phyloP scores from a whole-genome alignment of 2,888 invertebrate species.

The Pyrocoelia pectoralis region DNA sequence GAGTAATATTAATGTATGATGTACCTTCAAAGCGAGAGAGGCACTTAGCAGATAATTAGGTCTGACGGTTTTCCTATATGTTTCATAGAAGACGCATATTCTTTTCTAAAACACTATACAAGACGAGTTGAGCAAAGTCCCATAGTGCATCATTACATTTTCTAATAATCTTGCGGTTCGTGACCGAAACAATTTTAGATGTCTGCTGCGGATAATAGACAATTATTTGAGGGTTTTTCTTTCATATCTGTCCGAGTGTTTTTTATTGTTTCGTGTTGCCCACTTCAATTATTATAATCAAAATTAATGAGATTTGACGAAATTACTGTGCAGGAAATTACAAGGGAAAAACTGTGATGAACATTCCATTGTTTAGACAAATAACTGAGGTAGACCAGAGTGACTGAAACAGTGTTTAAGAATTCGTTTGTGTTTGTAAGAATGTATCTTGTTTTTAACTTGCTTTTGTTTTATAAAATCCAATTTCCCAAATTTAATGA shows the following conservation, averaged over 20 bases:
- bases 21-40: constrained; percentile 38
- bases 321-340: background rate
- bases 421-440: too few relatives aligned
- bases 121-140: constrained; percentile 30
- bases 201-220: constrained; percentile 46
- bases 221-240: constrained; percentile 40
- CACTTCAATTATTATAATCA: constrained; percentile 1
- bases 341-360: too few relatives aligned
- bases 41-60: constrained; percentile 50
- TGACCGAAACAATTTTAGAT: constrained; percentile 49
- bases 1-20: constrained; percentile 20
- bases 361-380: too few relatives aligned
- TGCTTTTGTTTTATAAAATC: too few relatives aligned
- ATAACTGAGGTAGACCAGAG: too few relatives aligned
- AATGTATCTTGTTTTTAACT: too few relatives aligned
- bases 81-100: constrained; percentile 49
- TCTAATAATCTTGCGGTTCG: constrained; percentile 50
- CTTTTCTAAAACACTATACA: constrained; percentile 35
- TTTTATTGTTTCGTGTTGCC: constrained; percentile 1
- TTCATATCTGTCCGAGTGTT: constrained; percentile 20
- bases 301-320: background rate
- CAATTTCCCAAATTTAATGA: too few relatives aligned
- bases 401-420: too few relatives aligned
- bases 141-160: constrained; percentile 51
- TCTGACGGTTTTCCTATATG: constrained; percentile 47